These are phyloP conservation scores for Prosopocoilus inquinatus DNA, from an alignment of 2,888 invertebrate species.

Conservation along the genomic window DNA sequence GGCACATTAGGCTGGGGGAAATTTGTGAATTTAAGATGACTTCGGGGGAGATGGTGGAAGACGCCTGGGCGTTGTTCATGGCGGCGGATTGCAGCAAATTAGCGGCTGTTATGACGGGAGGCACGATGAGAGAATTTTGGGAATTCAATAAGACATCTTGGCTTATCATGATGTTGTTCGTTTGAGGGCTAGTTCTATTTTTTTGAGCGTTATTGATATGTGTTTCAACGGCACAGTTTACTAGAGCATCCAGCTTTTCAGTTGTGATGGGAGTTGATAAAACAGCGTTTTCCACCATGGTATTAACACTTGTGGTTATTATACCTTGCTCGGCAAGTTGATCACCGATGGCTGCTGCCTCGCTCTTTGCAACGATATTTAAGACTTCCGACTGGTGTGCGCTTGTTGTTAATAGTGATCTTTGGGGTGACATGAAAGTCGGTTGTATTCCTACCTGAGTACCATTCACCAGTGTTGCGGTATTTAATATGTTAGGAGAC, in stretches of 20 bases:
- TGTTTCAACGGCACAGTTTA: constrained; percentile 56
- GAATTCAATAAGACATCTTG: constrained; percentile 48
- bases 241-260: constrained; percentile 60
- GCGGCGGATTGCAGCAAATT: constrained; percentile 45
- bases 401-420: constrained; percentile 26
- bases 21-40: constrained; percentile 62
- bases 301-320: constrained; percentile 16
- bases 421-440: constrained; percentile 33
- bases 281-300: constrained; percentile 25
- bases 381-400: constrained; percentile 33
- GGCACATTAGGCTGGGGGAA: constrained; percentile 61
- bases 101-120: constrained; percentile 34
- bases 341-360: constrained; percentile 32
- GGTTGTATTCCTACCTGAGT: constrained; percentile 27
- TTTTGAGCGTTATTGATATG: constrained; percentile 49
- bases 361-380: constrained; percentile 39
- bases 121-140: constrained; percentile 37
- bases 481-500: constrained; percentile 22
- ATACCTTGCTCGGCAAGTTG: constrained; percentile 23
- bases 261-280: constrained; percentile 41
- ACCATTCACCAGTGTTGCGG: constrained; percentile 16
- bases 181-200: constrained; percentile 23
- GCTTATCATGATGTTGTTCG: constrained; percentile 34
- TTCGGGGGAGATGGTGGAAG: constrained; percentile 55
- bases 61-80: constrained; percentile 40